Evolutionary conservation across 1,140 invertebrate species (phyloP), one percentile per base, ranked within the genome.

Genomic region (Chymomyza costata): DNA sequence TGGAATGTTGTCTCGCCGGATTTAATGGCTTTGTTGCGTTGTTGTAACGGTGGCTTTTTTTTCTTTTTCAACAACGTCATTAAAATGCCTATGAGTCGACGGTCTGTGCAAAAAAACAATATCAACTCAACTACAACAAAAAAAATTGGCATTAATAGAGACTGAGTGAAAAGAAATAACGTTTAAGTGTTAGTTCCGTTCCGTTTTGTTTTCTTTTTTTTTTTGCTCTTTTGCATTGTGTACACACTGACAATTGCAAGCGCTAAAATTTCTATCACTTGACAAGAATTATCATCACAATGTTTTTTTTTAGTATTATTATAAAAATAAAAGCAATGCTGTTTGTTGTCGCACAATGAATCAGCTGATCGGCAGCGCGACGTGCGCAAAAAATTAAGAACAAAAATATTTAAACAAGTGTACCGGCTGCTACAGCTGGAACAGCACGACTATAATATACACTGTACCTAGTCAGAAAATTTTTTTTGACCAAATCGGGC

Each of bases 1-100:
- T 81, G 74, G 74, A 81, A 81, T 81, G 74, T 43, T 49, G 74
- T 81, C 74, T 81, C 68, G 65, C 76, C 74, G 65, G 65, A 81
- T 82, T 81, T 73, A 80, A 81, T 81, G 73, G 68, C 73, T 71
- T 38, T 68, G 73, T 59, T 81, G 68, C 58, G 54, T 35, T 68
- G 21, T 8, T 25, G 44, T 78, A 76, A 74, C 70, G 71, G 74
- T 68, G 56, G 6, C 37, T 39, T 17, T 39, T 39, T 14, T 54
- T 66, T 65, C 51, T 54, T 64, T 63, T 78, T 78, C 67, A 78
- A 70, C 65, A 78, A 76, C 63, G 73, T 51, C 13, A 13, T 34
- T 13, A n/a, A 34, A 34, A 25, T 25, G 21, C 3, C 21, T 5
- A 25, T 25, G 8, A 25, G n/a, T n/a, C n/a, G n/a, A n/a, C 21